These are phyloP conservation scores for Glaucopsyche alexis DNA, from an alignment of 2,888 invertebrate species.

Conservation along the genomic window DNA sequence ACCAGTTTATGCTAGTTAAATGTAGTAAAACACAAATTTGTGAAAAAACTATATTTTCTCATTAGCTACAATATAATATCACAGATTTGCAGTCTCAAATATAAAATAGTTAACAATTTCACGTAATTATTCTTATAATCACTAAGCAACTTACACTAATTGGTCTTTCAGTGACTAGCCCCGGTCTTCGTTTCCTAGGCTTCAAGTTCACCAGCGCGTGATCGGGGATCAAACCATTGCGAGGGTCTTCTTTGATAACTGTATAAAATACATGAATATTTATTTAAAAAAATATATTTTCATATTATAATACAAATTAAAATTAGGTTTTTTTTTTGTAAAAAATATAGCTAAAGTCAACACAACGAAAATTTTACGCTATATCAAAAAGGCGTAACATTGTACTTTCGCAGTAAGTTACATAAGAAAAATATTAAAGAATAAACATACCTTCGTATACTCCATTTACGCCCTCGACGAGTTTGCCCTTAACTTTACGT, in stretches of 20 bases:
- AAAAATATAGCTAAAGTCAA: not conserved
- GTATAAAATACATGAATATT: slow-evolving; percentile 38
- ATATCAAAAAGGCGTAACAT: too few relatives aligned
- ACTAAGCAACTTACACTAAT: slow-evolving; percentile 76
- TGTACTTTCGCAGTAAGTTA: too few relatives aligned
- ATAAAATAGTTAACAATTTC: not conserved
- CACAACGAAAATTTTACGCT: too few relatives aligned
- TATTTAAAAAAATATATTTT: not conserved
- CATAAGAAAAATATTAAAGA: not conserved
- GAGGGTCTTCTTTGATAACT: slow-evolving; percentile 63
- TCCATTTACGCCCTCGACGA: slow-evolving; percentile 74
- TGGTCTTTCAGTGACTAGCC: slow-evolving; percentile 82
- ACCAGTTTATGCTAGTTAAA: not conserved
- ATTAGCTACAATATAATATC: slow-evolving; percentile 18
- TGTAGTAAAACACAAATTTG: slow-evolving; percentile 13
- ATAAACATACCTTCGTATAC: slow-evolving; percentile 66
- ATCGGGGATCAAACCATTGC: slow-evolving; percentile 68
- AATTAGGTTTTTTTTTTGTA: not conserved
- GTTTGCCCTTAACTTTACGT: slow-evolving; percentile 57
- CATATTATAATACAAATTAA: not conserved
- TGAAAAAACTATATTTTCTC: slow-evolving; percentile 22
- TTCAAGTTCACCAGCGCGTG: slow-evolving; percentile 63
- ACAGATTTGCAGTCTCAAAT: not conserved
- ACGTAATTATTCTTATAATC: slow-evolving; percentile 25
- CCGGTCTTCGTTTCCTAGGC: slow-evolving; percentile 77